These are phyloP conservation scores for Macrostomum cliftonense DNA, from an alignment of 2,888 invertebrate species.

Conservation along the genomic window DNA sequence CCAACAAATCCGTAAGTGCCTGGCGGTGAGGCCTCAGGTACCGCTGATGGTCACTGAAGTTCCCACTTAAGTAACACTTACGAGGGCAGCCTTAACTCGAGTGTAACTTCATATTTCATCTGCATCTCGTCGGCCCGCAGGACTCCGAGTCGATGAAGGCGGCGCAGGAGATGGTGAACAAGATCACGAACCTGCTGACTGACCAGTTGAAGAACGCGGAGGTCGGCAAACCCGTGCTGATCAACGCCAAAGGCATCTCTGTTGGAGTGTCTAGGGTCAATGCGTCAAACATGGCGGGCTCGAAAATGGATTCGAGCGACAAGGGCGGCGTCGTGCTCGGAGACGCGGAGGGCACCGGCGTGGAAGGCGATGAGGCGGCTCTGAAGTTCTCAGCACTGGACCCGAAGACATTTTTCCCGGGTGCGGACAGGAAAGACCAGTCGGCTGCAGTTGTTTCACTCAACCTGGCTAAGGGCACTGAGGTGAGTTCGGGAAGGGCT, in stretches of 20 bases:
- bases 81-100: too few relatives aligned
- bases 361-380: background rate
- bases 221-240: background rate
- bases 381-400: conserved; percentile 4
- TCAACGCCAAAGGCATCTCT: background rate
- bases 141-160: conserved; percentile 3
- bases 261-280: too few relatives aligned
- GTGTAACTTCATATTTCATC: too few relatives aligned
- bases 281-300: too few relatives aligned
- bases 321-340: background rate
- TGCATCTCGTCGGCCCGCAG: background rate
- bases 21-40: too few relatives aligned
- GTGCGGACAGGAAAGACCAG: background rate
- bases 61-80: too few relatives aligned
- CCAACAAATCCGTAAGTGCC: background rate
- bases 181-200: background rate
- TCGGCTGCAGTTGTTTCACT: conserved; percentile 1
- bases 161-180: conserved; percentile 1
- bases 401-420: conserved; percentile 2
- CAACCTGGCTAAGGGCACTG: background rate
- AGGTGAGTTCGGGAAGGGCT: conserved; percentile 1
- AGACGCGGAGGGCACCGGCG: background rate
- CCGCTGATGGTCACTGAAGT: too few relatives aligned
- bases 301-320: too few relatives aligned
- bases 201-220: background rate